Evolutionary conservation across 2,888 invertebrate genomes (phyloP), one percentile per base, ranked within the genome.

Genomic region (Melanotus villosus): DNA sequence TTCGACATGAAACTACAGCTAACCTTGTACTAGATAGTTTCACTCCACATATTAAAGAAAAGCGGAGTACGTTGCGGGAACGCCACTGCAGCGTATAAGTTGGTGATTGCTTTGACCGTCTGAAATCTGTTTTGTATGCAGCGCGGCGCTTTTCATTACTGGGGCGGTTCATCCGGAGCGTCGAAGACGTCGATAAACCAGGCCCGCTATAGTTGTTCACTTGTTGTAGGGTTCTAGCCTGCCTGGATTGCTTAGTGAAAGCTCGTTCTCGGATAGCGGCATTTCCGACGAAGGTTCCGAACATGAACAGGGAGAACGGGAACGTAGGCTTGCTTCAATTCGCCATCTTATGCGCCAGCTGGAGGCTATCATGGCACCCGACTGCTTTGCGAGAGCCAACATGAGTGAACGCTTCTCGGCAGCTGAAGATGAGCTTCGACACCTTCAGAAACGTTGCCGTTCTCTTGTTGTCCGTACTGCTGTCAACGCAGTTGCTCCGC

Each of bases 181-280:
- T 80, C 80, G 81, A 79, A 68, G 71, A 78, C 81, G 80, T 71
- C 71, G 71, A 71, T 80, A 80, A 78, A 76, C 77, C 70, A 65
- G 75, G 80, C 80, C 82, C 81, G 83, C 83, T 83, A 83, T 82
- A 83, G 83, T 83, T 83, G 67, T 72, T 70, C 66, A 65, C 71
- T 75, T 72, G 67, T 81, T 82, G 79, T 83, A 78, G 88, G 87
- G 73, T 78, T 87, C 73, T 80, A 85, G 77, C 81, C 84, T 77
- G 82, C 86, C 79, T 82, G 83, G 87, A 84, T 79, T 85, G 66
- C 81, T 85, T 67, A 81, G 82, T 9, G 84, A 84, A 64, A 89
- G 89, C 77, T 92, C 92, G n/a, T 84, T 91, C 68, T 92, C 92
- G 0, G 92, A 93, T 86, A 92, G 92, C 26, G 93, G 93, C n/a